Conservation (phyloP, 2,797 vertebrate species). For the Nasua narica region DNA sequence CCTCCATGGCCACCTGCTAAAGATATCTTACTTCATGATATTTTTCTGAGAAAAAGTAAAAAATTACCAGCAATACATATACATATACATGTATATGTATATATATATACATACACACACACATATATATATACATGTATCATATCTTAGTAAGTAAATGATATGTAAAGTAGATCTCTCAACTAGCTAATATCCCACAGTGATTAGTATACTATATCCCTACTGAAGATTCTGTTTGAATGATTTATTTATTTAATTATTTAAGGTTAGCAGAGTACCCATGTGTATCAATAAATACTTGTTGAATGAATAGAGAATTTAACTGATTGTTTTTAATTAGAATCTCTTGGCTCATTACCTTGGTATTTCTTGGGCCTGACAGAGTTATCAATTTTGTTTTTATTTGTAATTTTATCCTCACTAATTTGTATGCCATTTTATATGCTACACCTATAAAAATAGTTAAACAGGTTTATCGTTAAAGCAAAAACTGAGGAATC, state of each 20-base stretch:
- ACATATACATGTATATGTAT: neutral
- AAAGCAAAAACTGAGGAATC: neutral
- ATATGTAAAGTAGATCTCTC: slow-evolving; percentile 5
- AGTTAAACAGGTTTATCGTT: neutral
- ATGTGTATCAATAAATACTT: slow-evolving; percentile 66
- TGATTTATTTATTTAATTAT: slow-evolving; percentile 76
- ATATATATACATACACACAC: too few species aligned
- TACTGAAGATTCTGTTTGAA: slow-evolving; percentile 41
- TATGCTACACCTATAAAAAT: neutral
- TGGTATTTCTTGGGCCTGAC: slow-evolving; percentile 53
- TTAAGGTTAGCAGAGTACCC: slow-evolving; percentile 56
- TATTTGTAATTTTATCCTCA: slow-evolving; percentile 47
- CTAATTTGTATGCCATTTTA: neutral
- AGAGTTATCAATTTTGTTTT: slow-evolving; percentile 53
- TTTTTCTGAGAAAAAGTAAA: slow-evolving; percentile 24
- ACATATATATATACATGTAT: neutral
- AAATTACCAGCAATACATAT: slow-evolving; percentile 20
- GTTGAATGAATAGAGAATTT: slow-evolving; percentile 66
- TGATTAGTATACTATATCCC: neutral
- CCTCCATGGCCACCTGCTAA: neutral
- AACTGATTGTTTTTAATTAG: slow-evolving; percentile 75
- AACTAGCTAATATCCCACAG: slow-evolving; percentile 42
- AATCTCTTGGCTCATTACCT: slow-evolving; percentile 60
- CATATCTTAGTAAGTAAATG: slow-evolving; percentile 23
- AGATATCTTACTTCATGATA: neutral